phyloP scores from a whole-genome alignment of 2,113 vertebrate species.

The Garra rufa region DNA sequence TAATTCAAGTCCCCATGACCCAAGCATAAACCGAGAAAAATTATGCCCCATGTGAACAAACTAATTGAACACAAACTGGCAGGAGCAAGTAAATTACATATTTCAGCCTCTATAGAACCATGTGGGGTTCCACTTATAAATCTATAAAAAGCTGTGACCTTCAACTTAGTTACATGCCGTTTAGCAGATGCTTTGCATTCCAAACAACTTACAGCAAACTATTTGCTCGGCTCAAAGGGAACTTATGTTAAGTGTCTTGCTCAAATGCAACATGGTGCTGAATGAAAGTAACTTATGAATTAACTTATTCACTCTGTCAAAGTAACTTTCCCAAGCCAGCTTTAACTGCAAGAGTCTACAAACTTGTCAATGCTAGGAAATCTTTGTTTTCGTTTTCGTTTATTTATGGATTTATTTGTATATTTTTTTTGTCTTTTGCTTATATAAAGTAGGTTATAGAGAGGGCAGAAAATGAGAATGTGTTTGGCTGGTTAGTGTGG shows the following conservation, averaged over 20 bases:
- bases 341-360: not conserved
- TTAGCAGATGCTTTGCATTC: constrained; percentile 1
- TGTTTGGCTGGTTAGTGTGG: not conserved
- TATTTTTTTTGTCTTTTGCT: not conserved
- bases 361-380: not conserved
- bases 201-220: not conserved
- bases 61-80: not conserved
- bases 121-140: not conserved
- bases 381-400: not conserved
- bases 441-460: not conserved
- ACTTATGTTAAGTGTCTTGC: not conserved
- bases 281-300: not conserved
- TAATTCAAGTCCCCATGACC: not conserved
- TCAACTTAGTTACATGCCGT: not conserved
- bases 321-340: not conserved
- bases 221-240: not conserved
- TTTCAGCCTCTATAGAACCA: not conserved
- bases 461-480: not conserved
- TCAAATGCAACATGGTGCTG: not conserved
- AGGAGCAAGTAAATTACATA: not conserved
- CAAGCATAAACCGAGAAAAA: not conserved
- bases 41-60: not conserved
- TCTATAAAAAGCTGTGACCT: constrained; percentile 3
- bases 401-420: not conserved
- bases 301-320: not conserved